A percentile compares a stretch with the other conserved stretches of the same genome.
Evolutionary conservation across 2,888 invertebrate species (phyloP).

Genomic region (Agrilus mali): DNA sequence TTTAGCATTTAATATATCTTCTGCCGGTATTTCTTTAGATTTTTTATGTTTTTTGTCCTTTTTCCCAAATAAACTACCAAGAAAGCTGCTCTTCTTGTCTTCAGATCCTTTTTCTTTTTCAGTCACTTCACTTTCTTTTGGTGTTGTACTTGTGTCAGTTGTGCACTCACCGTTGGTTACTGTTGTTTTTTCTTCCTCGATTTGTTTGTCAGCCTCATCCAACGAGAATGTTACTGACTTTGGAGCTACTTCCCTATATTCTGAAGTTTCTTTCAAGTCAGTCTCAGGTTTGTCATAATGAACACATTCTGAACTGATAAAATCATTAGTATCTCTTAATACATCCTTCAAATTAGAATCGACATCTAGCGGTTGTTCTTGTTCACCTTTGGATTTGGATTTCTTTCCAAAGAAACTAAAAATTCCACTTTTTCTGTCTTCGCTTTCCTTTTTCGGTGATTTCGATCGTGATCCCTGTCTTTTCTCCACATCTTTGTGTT

Average conservation of each 20-base stretch:
- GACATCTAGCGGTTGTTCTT: not conserved
- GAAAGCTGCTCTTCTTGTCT: slow-evolving; percentile 9
- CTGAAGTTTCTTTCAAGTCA: not conserved
- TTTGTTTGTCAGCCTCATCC: slow-evolving; percentile 15
- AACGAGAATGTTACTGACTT: slow-evolving; percentile 13
- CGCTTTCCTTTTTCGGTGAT: slow-evolving; percentile 5
- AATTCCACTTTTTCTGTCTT: slow-evolving; percentile 14
- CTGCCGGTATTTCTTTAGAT: not conserved
- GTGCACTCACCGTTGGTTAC: not conserved
- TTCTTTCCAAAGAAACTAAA: slow-evolving; percentile 17
- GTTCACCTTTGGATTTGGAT: slow-evolving; percentile 6
- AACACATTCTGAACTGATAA: not conserved
- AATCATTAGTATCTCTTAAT: not conserved
- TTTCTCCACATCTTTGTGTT: not conserved
- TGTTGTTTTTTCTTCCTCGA: slow-evolving; percentile 14
- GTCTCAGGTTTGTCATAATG: not conserved
- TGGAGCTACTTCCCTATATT: not conserved
- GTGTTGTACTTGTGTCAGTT: slow-evolving; percentile 1
- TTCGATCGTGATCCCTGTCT: not conserved
- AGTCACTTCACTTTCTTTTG: not conserved
- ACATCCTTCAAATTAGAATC: slow-evolving; percentile 1
- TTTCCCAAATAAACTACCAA: slow-evolving; percentile 19
- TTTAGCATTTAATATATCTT: not conserved
- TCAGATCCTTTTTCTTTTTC: slow-evolving; percentile 1
- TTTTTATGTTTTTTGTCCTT: slow-evolving; percentile 7